Base-by-base conservation (phyloP, 2,113 vertebrate genomes). In the Aegotheles bennettii region DNA sequence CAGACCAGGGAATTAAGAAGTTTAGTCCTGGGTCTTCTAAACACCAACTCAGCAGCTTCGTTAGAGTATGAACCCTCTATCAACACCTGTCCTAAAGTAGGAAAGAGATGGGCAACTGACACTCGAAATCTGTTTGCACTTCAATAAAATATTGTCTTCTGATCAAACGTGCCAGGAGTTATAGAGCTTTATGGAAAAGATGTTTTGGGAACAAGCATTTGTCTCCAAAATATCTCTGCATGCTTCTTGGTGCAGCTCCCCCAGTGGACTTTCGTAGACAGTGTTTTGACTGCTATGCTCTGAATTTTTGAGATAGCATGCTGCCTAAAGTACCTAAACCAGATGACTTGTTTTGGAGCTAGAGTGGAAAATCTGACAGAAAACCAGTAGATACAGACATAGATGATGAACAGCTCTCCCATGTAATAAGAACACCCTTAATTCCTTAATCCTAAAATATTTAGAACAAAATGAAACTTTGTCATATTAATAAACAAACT, bases 381-480 rank as follows among this genome's bases (percentile, higher is more conserved):
- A 77, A 65, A 92, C 25, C 33, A 89, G 20, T 38, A 83, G 40
- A 79, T 57, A 67, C 15, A 83, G 35, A 50, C 17, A 71, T 31
- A 88, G 45, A 61, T 38, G 60, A 81, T 78, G 26, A 94, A 60
- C 35, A 84, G 20, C 25, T 70, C 54, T 85, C 29, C 13, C 24
- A 40, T 2, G 3, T 28, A 56, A 36, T 74, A 81, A 79, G 40
- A 59, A 63, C 53, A 43, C 9, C 40, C 10, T 7, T 67, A 78
- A 59, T 48, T 40, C 31, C 47, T 74, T 89, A 65, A 80, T 83
- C 54, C 36, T 87, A 75, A 85, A 74, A 71, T 77, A 63, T 25
- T 77, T 57, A 68, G 35, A 82, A 76, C 16, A 94, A 93, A 94
- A 90, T 23, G 11, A 83, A 93, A 25, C 28, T 67, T 63, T 16